Evolutionary conservation across 2,797 vertebrate species (phyloP), one percentile per base, ranked within the genome.

Genomic region (Onychomys arenicola): DNA sequence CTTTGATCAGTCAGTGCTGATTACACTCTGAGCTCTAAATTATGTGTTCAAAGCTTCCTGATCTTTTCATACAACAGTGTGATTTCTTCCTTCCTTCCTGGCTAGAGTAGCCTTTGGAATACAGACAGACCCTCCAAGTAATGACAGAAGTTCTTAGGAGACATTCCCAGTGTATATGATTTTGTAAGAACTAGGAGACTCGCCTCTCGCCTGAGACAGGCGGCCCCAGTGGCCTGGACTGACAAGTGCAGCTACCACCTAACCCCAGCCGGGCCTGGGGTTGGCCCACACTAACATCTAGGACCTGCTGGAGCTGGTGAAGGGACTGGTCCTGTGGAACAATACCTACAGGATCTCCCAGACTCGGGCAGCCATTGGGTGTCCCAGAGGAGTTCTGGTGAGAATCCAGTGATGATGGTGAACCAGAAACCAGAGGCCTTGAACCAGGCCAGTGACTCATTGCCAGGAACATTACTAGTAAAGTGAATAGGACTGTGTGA

Each of bases 71-170:
- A 78, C 6, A 61, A 21, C 11, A 49, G 13, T 25, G 71, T 6
- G 37, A 40, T 17, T 75, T 13, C 25, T 94, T 76, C 55, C 89
- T 95, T 67, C 91, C 90, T 95, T 89, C 55, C 89, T 95, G 91
- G 46, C 57, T 82, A 25, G 2, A 89, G 73, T 23, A 80, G 29
- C 0, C 0, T 59, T 89, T 3, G 57, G 61, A 37, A 65, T 49
- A 77, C 2, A 21, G 43, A 65, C n/a, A 83, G 23, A 57, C 61
- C 80, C 73, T 32, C 11, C 55, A 34, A 40, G 23, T 85, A 89
- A 27, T 65, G 52, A 57, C 32, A 46, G 83, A 46, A 6, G 5
- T 29, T 88, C 49, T 87, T 80, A 32, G n/a, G 34, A 86, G 43
- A 32, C 27, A 17, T 91, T 90, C 69, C 61, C 16, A 91, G 14